Percentiles rank a stretch among this genome's conserved stretches.
Evolutionary conservation across 2,113 vertebrate species (phyloP).

Genomic region (Sarotherodon lohbergeri): DNA sequence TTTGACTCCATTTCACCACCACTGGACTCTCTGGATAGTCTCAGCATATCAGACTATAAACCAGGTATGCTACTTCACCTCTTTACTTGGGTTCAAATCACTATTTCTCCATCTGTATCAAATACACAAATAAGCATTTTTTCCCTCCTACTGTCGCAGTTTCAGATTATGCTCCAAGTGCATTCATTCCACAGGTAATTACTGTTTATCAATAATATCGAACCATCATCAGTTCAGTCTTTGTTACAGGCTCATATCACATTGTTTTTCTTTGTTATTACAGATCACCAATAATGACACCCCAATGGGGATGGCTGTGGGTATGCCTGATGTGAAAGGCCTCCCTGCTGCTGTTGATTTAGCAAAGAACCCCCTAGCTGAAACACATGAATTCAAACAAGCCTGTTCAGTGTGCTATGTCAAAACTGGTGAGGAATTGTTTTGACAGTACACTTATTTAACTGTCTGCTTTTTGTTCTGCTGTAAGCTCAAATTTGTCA

Average conservation of each 20-base stretch:
- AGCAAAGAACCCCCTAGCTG: slow-evolving; percentile 84
- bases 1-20: slow-evolving; percentile 66
- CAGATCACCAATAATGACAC: slow-evolving; percentile 79
- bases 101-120: not conserved
- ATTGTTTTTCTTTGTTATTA: not conserved
- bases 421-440: slow-evolving; percentile 81
- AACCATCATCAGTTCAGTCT: not conserved
- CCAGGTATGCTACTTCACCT: slow-evolving; percentile 70
- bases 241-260: not conserved
- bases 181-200: slow-evolving; percentile 64
- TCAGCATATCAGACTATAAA: slow-evolving; percentile 81
- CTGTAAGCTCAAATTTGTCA: not conserved
- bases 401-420: slow-evolving; percentile 88
- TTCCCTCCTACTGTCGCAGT: not conserved
- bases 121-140: not conserved
- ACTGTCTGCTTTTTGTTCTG: not conserved
- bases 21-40: slow-evolving; percentile 79
- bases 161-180: slow-evolving; percentile 41
- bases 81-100: not conserved
- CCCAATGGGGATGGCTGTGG: slow-evolving; percentile 77
- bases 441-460: not conserved
- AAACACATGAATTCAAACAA: slow-evolving; percentile 90
- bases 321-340: slow-evolving; percentile 62
- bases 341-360: slow-evolving; percentile 49
- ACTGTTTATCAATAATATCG: not conserved